Conservation (phyloP, 2,888 invertebrate species). For the Stomorhina lunata region DNA sequence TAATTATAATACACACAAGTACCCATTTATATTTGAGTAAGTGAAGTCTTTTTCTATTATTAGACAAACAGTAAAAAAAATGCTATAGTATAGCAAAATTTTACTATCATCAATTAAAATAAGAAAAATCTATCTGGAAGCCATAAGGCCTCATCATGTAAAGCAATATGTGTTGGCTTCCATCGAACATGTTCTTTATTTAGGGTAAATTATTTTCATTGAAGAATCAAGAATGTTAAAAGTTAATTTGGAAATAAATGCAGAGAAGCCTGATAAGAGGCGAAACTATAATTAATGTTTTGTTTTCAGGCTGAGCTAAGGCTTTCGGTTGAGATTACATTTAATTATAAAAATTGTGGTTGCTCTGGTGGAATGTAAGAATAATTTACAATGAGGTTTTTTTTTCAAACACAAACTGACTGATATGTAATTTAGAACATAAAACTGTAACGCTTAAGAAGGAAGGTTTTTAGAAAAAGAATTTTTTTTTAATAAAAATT, state of each 20-base stretch:
- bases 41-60: constrained; percentile 39
- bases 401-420: no score
- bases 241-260: constrained; percentile 45
- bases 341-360: not conserved
- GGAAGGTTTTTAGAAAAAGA: no score
- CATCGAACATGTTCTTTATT: not conserved
- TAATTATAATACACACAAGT: not conserved
- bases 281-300: constrained; percentile 24
- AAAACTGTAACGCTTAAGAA: no score
- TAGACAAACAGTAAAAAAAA: constrained; percentile 15
- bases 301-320: not conserved
- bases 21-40: not conserved
- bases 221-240: constrained; percentile 32
- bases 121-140: constrained; percentile 35
- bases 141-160: constrained; percentile 18
- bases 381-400: no score
- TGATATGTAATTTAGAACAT: no score
- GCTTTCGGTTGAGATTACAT: not conserved
- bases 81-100: constrained; percentile 24
- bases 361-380: no score
- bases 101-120: constrained; percentile 46
- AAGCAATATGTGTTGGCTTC: no score
- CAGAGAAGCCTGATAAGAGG: constrained; percentile 34
- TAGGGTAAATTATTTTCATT: constrained; percentile 35
- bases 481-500: no score